Evolutionary conservation across 2,888 invertebrate genomes (phyloP).

Genomic region (Clistopyga incitator): DNA sequence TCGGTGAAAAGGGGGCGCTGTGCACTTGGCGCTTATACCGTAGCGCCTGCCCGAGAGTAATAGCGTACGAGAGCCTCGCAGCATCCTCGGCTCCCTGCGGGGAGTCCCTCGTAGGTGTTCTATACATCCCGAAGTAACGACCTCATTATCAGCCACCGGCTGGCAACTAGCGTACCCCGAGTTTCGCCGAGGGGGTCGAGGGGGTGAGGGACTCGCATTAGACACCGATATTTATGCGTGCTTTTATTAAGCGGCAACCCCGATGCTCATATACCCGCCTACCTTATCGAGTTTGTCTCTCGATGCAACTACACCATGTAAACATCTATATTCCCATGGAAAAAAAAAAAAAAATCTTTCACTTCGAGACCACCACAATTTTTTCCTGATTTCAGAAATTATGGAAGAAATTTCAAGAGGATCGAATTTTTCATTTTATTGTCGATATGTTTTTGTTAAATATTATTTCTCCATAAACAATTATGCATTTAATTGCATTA

Average conservation of each 20-base stretch:
- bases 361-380: background rate
- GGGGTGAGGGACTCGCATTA: conserved; percentile 70
- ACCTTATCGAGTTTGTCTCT: background rate
- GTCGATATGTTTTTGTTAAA: background rate
- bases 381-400: background rate
- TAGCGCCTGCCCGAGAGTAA: conserved; percentile 42
- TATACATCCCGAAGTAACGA: conserved; percentile 76
- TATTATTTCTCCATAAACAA: too few species aligned
- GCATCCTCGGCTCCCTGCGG: conserved; percentile 36
- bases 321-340: background rate
- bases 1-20: conserved; percentile 38
- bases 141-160: conserved; percentile 80
- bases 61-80: conserved; percentile 36
- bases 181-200: conserved; percentile 18
- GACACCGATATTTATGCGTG: conserved; percentile 77
- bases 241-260: conserved; percentile 76
- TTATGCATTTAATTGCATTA: too few species aligned
- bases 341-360: background rate
- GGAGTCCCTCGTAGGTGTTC: conserved; percentile 44
- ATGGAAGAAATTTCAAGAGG: background rate
- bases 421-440: background rate
- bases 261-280: conserved; percentile 51
- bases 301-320: background rate
- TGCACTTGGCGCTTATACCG: conserved; percentile 20
- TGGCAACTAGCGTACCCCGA: conserved; percentile 70